Conservation (phyloP, 2,888 invertebrate species). For the Morpho deidamia region DNA sequence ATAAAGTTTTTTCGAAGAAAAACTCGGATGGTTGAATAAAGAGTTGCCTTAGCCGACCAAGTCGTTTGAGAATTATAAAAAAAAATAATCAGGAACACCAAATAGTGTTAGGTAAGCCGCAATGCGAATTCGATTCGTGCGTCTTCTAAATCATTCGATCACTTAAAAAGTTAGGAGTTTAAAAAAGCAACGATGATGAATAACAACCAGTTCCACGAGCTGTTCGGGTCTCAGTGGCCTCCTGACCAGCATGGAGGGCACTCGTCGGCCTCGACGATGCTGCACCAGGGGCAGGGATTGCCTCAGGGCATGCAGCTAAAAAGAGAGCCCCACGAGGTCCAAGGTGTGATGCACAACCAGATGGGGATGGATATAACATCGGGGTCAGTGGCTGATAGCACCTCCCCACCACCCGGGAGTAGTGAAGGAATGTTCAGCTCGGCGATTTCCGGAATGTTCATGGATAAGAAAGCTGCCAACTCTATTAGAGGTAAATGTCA, state of each 20-base stretch:
- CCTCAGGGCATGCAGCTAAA: conserved; percentile 60
- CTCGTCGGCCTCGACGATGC: conserved; percentile 66
- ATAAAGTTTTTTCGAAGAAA: conserved; percentile 56
- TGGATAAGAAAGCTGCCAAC: conserved; percentile 80
- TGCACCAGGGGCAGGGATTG: conserved; percentile 51
- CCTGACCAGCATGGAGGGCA: conserved; percentile 71
- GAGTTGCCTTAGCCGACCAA: conserved; percentile 70
- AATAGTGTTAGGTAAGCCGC: conserved; percentile 50
- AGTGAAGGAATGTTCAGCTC: conserved; percentile 68
- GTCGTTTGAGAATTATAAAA: conserved; percentile 42
- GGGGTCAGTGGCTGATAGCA: conserved; percentile 77
- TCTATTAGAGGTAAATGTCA: conserved; percentile 80
- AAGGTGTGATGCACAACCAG: conserved; percentile 53
- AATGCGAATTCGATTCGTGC: conserved; percentile 69
- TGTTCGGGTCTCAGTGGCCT: conserved; percentile 75
- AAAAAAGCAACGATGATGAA: conserved; percentile 55
- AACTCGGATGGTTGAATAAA: conserved; percentile 52
- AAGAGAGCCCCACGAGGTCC: conserved; percentile 58
- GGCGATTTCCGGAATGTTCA: conserved; percentile 67
- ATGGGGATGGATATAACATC: conserved; percentile 59
- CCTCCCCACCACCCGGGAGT: conserved; percentile 77
- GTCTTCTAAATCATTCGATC: conserved; percentile 45
- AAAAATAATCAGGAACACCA: conserved; percentile 24
- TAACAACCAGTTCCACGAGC: conserved; percentile 68
- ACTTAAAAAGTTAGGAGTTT: conserved; percentile 42